Evolutionary conservation across 2,888 invertebrate genomes (phyloP).

Genomic region (Scrobipalpa costella): DNA sequence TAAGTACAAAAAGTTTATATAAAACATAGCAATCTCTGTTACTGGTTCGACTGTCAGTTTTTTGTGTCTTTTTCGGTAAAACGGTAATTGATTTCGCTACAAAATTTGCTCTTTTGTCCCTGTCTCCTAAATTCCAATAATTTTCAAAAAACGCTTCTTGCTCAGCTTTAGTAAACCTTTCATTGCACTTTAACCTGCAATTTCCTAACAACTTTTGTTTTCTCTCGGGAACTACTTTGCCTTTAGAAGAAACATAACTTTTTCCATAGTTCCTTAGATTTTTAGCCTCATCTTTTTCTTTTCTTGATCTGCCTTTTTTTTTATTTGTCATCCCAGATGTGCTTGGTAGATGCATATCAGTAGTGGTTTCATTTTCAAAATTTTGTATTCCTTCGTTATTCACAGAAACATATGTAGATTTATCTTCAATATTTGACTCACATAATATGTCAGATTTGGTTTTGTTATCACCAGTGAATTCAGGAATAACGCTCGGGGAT

Average conservation of each 20-base stretch:
- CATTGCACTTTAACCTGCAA: constrained; percentile 34
- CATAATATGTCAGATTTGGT: no score
- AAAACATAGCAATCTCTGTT: constrained; percentile 26
- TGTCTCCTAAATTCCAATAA: constrained; percentile 32
- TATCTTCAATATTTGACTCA: no score
- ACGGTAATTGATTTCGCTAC: constrained; percentile 28
- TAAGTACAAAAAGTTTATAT: constrained; percentile 24
- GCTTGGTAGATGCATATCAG: no score
- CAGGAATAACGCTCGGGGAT: no score
- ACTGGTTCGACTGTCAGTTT: constrained; percentile 22
- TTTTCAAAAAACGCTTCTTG: constrained; percentile 30
- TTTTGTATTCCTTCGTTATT: no score
- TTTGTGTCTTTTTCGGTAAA: constrained; percentile 29
- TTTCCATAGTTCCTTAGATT: constrained; percentile 32
- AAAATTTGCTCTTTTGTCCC: constrained; percentile 32
- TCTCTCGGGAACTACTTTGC: constrained; percentile 29
- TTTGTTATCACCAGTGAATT: no score
- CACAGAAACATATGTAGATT: no score
- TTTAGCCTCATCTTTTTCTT: constrained; percentile 22
- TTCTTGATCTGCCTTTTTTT: constrained; percentile 28
- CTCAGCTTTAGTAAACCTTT: constrained; percentile 30
- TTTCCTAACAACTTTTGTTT: constrained; percentile 17
- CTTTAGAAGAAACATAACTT: constrained; percentile 33
- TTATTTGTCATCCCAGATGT: not conserved
- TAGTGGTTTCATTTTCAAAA: not conserved